Evolutionary conservation across 2,797 vertebrate species (phyloP).

Genomic region (Enteromius fasciolatus): DNA sequence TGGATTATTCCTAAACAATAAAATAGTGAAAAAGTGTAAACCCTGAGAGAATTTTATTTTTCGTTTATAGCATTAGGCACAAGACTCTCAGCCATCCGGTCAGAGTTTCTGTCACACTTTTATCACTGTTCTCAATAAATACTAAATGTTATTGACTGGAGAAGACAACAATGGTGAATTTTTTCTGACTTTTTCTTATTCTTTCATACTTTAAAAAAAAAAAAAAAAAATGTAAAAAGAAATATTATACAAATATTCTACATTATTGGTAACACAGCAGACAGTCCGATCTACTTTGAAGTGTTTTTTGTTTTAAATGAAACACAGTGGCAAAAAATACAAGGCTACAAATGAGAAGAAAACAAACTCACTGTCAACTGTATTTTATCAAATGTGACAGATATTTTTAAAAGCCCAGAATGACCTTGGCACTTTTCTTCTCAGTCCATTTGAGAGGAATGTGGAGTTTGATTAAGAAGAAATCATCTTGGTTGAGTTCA

Average conservation of each 20-base stretch:
- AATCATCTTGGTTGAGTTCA: neutral
- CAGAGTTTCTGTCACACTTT: neutral
- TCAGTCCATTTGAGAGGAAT: slow-evolving; percentile 15
- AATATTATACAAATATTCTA: neutral
- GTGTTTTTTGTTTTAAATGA: slow-evolving; percentile 28
- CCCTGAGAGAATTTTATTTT: slow-evolving; percentile 19
- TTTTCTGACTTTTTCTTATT: too few species aligned
- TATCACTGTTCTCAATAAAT: slow-evolving; percentile 6
- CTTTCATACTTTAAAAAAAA: neutral
- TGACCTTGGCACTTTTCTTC: slow-evolving; percentile 8
- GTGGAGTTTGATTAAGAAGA: slow-evolving; percentile 6
- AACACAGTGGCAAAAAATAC: slow-evolving; percentile 32
- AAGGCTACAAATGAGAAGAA: slow-evolving; percentile 20
- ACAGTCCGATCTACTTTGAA: slow-evolving; percentile 26
- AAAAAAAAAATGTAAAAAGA: neutral
- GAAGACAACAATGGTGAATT: neutral
- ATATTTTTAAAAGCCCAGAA: slow-evolving; percentile 24
- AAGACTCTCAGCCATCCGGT: slow-evolving; percentile 20
- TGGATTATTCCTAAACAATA: neutral
- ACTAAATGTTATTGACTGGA: slow-evolving; percentile 2
- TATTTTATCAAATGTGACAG: slow-evolving; percentile 29
- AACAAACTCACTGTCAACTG: slow-evolving; percentile 38
- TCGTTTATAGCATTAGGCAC: slow-evolving; percentile 16
- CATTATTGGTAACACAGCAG: slow-evolving; percentile 13
- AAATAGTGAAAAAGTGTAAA: neutral